Percentiles rank a stretch among this genome's conserved stretches.
phyloP scores from a whole-genome alignment of 37 sponge, comb jelly and placozoan genomes.

The Halisarca cf. caerulea region DNA sequence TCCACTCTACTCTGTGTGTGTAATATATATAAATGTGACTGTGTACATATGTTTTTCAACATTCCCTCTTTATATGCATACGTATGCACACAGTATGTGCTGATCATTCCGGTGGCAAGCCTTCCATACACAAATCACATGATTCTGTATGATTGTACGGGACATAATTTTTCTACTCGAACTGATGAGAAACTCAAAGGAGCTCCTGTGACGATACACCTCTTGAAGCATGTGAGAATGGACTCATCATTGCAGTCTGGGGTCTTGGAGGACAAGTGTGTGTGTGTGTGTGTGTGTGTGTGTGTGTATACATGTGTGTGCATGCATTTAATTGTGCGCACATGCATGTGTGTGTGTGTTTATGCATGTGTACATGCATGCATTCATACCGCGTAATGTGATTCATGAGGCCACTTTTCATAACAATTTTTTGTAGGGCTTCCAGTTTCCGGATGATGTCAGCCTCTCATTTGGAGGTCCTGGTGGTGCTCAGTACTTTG shows the following conservation, averaged over 20 bases:
- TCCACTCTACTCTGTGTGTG: no score
- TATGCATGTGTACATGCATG: neutral
- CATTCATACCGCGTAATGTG: no score
- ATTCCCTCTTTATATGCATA: no score
- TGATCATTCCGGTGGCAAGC: neutral
- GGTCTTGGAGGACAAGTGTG: conserved; percentile 1
- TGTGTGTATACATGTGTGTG: no score
- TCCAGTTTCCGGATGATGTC: conserved; percentile 51
- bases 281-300: conserved; percentile 13
- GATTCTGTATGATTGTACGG: neutral
- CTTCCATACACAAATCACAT: neutral
- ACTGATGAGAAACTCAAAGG: neutral
- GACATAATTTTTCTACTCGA: neutral
- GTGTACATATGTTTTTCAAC: no score
- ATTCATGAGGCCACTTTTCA: no score
- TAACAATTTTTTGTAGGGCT: neutral
- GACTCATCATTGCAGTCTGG: neutral
- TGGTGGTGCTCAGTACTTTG: conserved; percentile 11
- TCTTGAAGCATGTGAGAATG: neutral
- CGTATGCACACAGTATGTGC: no score
- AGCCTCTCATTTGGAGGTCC: conserved; percentile 79
- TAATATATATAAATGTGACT: no score
- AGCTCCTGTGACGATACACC: neutral
- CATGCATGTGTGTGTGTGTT: neutral
- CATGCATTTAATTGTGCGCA: neutral